A percentile compares a stretch with the other conserved stretches of the same genome.
Evolutionary conservation across 2,797 vertebrate genomes (phyloP).

Genomic region (Mormyrus hasselquistii): DNA sequence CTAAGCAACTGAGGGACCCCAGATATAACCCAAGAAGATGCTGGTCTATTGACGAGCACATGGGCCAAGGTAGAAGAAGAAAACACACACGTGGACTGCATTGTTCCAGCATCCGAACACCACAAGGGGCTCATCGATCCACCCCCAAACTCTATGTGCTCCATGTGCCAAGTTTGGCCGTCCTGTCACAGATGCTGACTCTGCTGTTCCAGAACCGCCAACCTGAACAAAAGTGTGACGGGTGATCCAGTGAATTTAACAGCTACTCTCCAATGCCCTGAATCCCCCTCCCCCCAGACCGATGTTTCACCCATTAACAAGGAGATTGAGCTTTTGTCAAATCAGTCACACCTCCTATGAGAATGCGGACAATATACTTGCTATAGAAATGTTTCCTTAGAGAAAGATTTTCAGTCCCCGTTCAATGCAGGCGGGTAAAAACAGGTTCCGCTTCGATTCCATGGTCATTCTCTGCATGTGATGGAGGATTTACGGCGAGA

Average conservation of each 20-base stretch:
- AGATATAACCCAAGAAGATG: not conserved
- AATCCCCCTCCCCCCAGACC: not conserved
- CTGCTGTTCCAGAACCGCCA: not conserved
- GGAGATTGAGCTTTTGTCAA: not conserved
- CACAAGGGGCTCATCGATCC: not conserved
- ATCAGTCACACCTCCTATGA: not conserved
- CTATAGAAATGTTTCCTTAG: not conserved
- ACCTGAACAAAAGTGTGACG: not conserved
- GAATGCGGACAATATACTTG: not conserved
- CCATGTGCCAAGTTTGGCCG: not conserved
- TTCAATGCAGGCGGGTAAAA: not conserved
- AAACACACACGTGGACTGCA: not conserved
- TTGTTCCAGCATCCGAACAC: not conserved
- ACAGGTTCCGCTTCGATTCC: not conserved
- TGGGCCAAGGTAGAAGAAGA: not conserved
- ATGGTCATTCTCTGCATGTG: not conserved
- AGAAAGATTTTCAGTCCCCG: not conserved
- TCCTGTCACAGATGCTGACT: not conserved
- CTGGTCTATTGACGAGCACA: not conserved
- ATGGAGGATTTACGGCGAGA: not conserved
- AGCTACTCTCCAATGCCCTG: not conserved
- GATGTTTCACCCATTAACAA: not conserved
- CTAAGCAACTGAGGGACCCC: not conserved
- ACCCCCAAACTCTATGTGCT: not conserved
- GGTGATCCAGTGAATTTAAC: not conserved